These are phyloP conservation scores for Barypeithes pellucidus DNA, from an alignment of 2,888 invertebrate species.

Conservation along the genomic window DNA sequence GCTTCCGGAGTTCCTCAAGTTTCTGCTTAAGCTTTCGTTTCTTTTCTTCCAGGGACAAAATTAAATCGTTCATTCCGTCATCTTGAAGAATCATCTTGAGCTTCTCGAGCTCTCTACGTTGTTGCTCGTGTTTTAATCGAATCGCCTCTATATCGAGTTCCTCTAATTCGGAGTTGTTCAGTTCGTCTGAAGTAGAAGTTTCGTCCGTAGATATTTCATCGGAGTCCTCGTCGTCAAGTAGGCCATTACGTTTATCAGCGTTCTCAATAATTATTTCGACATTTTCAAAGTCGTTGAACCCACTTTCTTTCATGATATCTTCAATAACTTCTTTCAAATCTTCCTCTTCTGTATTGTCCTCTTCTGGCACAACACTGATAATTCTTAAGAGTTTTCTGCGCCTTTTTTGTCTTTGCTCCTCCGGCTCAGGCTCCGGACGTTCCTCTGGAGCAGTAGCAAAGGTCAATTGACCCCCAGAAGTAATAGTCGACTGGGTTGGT, in stretches of 20 bases:
- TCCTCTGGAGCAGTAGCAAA: constrained; percentile 68
- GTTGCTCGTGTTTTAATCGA: constrained; percentile 62
- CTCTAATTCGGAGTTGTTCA: constrained; percentile 63
- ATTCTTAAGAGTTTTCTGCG: constrained; percentile 56
- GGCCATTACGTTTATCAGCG: constrained; percentile 50
- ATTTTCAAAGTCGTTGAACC: constrained; percentile 48
- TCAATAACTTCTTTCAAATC: constrained; percentile 53
- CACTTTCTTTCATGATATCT: constrained; percentile 54
- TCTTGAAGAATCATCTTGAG: constrained; percentile 63
- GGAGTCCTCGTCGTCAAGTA: constrained; percentile 52
- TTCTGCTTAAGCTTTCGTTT: constrained; percentile 65
- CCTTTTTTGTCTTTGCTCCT: constrained; percentile 59
- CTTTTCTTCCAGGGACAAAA: constrained; percentile 67
- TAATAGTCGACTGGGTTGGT: constrained; percentile 79
- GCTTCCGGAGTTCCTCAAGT: constrained; percentile 67
- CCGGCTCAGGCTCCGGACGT: constrained; percentile 64
- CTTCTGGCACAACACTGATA: constrained; percentile 53
- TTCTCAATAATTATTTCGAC: constrained; percentile 57
- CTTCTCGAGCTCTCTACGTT: constrained; percentile 63
- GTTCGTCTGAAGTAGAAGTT: constrained; percentile 58
- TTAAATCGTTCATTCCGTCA: constrained; percentile 68
- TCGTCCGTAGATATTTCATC: constrained; percentile 58
- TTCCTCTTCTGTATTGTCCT: constrained; percentile 53
- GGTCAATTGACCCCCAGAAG: constrained; percentile 69
- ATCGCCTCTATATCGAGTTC: constrained; percentile 63